Conservation (phyloP, 2,113 vertebrate species). For the Lagopus leucura region DNA sequence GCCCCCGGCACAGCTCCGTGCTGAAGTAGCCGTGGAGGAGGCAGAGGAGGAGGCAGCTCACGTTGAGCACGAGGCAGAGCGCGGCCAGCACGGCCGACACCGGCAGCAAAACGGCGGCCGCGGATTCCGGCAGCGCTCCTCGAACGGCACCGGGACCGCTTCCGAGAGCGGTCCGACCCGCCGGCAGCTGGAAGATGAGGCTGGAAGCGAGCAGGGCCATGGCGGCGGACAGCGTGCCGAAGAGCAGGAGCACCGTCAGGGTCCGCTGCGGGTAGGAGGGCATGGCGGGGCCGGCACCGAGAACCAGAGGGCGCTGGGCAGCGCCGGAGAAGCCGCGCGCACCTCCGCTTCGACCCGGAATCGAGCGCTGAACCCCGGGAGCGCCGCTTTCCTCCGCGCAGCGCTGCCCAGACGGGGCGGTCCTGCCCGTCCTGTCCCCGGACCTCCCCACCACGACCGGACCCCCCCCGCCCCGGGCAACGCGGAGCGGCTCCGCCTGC, state of each 20-base stretch:
- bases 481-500: background rate
- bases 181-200: slow-evolving; percentile 88
- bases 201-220: slow-evolving; percentile 86
- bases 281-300: slow-evolving; percentile 28
- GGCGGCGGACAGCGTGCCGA: slow-evolving; percentile 84
- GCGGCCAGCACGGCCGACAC: slow-evolving; percentile 82
- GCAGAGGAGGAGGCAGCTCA: slow-evolving; percentile 83
- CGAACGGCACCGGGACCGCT: slow-evolving; percentile 49
- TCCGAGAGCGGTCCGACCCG: slow-evolving; percentile 68
- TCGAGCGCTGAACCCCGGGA: background rate
- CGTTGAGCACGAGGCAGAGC: slow-evolving; percentile 85
- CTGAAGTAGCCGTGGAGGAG: slow-evolving; percentile 86
- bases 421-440: background rate
- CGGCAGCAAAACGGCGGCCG: slow-evolving; percentile 78
- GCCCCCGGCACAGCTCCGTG: slow-evolving; percentile 83
- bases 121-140: slow-evolving; percentile 61
- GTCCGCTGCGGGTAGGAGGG: slow-evolving; percentile 80
- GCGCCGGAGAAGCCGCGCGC: background rate
- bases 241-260: slow-evolving; percentile 80
- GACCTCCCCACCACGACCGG: background rate
- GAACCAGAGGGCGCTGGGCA: too few relatives aligned
- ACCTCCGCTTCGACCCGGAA: background rate
- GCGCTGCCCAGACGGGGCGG: background rate
- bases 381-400: background rate
- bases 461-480: too few relatives aligned